Evolutionary conservation across 2,113 vertebrate genomes (phyloP).

Genomic region (Hydrolagus affinis): DNA sequence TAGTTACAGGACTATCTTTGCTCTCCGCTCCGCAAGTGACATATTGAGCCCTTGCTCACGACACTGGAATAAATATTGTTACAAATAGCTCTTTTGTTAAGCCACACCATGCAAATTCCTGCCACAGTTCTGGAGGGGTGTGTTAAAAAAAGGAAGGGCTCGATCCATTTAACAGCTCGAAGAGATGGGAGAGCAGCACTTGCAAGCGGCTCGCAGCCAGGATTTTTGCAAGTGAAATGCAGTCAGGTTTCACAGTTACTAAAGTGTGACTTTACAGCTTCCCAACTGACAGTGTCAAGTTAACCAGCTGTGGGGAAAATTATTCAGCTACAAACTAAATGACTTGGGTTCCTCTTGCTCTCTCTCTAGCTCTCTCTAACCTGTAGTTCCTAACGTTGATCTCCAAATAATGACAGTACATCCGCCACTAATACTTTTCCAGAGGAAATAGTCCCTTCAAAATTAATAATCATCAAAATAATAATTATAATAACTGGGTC

Average conservation of each 20-base stretch:
- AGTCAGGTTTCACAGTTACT: conserved; percentile 30
- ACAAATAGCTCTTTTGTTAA: conserved; percentile 46
- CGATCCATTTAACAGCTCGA: conserved; percentile 25
- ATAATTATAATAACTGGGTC: no score
- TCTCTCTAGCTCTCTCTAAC: background rate
- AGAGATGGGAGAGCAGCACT: background rate
- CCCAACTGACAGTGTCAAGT: conserved; percentile 27
- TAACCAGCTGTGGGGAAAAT: conserved; percentile 27
- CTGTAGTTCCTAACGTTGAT: background rate
- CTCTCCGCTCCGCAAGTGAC: conserved; percentile 26
- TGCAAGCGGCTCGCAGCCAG: conserved; percentile 28
- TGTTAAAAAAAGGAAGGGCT: conserved; percentile 25
- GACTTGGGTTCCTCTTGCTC: background rate
- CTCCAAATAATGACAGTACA: background rate
- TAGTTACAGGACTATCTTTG: background rate
- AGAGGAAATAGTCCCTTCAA: no score
- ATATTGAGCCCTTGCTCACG: conserved; percentile 37
- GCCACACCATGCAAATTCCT: conserved; percentile 35
- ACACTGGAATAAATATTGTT: conserved; percentile 43
- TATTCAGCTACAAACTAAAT: background rate
- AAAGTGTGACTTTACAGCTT: conserved; percentile 29
- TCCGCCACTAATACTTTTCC: no score
- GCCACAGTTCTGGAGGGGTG: conserved; percentile 36
- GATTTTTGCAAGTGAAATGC: conserved; percentile 1
- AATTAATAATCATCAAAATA: no score